A percentile compares a stretch with the other conserved stretches of the same genome.
Evolutionary conservation across 2,888 invertebrate genomes (phyloP).

Genomic region (Tineola bisselliella): DNA sequence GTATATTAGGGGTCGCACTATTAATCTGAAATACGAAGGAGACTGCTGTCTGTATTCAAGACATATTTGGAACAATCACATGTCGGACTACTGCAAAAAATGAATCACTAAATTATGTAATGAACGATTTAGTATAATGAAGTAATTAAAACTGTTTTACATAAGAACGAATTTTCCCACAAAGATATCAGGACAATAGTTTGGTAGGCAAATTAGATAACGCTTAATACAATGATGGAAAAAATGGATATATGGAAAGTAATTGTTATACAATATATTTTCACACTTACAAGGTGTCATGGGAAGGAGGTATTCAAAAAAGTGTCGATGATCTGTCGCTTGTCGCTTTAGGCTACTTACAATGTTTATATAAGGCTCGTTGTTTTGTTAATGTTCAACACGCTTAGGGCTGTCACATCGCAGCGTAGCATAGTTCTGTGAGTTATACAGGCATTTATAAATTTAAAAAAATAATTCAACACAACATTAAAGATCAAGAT

Average conservation of each 20-base stretch:
- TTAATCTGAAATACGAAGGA: too few relatives aligned
- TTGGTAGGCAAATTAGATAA: background rate
- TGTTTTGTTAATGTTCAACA: background rate
- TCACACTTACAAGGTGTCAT: background rate
- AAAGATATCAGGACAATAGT: background rate
- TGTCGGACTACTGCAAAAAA: too few relatives aligned
- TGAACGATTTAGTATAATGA: too few relatives aligned
- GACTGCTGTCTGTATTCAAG: too few relatives aligned
- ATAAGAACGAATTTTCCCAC: background rate
- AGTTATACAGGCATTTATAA: too few relatives aligned
- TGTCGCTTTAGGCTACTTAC: conserved; percentile 1
- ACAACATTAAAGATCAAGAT: background rate
- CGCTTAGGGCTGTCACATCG: too few relatives aligned
- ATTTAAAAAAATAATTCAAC: too few relatives aligned
- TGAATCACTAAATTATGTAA: too few relatives aligned
- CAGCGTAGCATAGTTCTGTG: too few relatives aligned
- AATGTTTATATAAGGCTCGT: background rate
- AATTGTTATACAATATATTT: background rate
- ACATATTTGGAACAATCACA: too few relatives aligned
- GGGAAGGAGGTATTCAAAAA: background rate
- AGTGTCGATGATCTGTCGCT: background rate
- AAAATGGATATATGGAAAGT: background rate
- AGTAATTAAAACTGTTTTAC: too few relatives aligned
- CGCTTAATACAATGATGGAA: background rate
- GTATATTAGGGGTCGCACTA: too few relatives aligned